Base-by-base conservation (phyloP, 1,140 invertebrate genomes). In the Drosophila aff. region DNA sequence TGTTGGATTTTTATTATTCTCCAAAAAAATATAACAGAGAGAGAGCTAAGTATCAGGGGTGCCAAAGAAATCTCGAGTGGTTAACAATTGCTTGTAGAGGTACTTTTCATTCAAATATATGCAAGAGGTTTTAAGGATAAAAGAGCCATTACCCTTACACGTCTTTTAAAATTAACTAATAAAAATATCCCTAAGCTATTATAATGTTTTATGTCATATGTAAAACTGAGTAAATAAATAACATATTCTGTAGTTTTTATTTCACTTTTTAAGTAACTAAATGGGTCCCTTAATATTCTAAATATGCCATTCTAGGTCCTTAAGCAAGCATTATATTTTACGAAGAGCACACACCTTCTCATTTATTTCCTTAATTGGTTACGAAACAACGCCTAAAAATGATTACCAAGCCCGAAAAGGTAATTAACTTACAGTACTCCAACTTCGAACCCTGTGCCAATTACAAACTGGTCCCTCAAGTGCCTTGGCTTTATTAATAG, bases 401-500 rank as follows among this genome's bases (percentile, higher is more conserved):
- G 21, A 62, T 63, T 63, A 28, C 31, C 60, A 10, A 13, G 33
- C n/a, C 16, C 16, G 0, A 50, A 41, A 73, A 73, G 38, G 31
- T 58, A 59, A 67, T 61, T 77, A 68, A 23, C 26, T 77, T 52
- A 65, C 26, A 71, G 74, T 65, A 75, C 58, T 75, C 62, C 26
- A 40, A 74, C 59, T 75, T 75, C 72, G 69, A 62, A 63, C 49
- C 72, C 72, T 69, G 61, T 60, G 52, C 16, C 74, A 47, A 61
- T 77, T 68, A 55, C 50, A 49, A 38, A 59, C 57, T 61, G 59
- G 69, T 82, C 40, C 52, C 66, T 78, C 61, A 65, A 66, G 52
- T 72, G 73, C 63, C 68, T 67, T 73, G 53, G 62, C 79, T 79
- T 74, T 86, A 85, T 82, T 82, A 86, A 85, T 85, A 76, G 82